Conservation (phyloP, 1,140 invertebrate species). For the Conus ventricosus region DNA sequence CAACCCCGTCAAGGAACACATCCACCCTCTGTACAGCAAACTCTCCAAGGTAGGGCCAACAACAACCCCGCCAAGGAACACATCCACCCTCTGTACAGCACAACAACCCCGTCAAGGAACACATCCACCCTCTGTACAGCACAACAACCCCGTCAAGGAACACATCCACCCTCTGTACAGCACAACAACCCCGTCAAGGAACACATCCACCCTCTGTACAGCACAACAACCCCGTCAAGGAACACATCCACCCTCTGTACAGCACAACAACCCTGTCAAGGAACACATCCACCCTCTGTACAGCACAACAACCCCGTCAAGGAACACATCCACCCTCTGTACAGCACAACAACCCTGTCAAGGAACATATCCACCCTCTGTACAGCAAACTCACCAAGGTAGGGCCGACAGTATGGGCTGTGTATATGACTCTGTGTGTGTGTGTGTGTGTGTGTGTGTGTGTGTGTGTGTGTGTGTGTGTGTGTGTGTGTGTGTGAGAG, state of each 20-base stretch:
- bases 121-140: slow-evolving; percentile 60
- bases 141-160: slow-evolving; percentile 54
- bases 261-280: slow-evolving; percentile 51
- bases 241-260: slow-evolving; percentile 61
- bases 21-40: slow-evolving; percentile 57
- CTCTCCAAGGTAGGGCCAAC: slow-evolving; percentile 57
- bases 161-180: slow-evolving; percentile 61
- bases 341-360: slow-evolving; percentile 56
- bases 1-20: slow-evolving; percentile 54
- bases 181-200: slow-evolving; percentile 55
- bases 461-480: no score
- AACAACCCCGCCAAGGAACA: slow-evolving; percentile 58
- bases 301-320: slow-evolving; percentile 53
- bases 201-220: slow-evolving; percentile 60
- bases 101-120: slow-evolving; percentile 55
- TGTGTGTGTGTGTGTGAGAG: not conserved
- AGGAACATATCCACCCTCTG: slow-evolving; percentile 58
- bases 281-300: slow-evolving; percentile 27
- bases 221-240: slow-evolving; percentile 54
- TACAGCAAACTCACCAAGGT: slow-evolving; percentile 61
- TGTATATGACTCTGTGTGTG: no score
- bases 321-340: slow-evolving; percentile 59
- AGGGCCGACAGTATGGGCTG: not conserved
- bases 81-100: slow-evolving; percentile 58
- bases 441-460: no score